These are phyloP conservation scores for Matsumyia berberina DNA, from an alignment of 2,888 invertebrate species.

Conservation along the genomic window DNA sequence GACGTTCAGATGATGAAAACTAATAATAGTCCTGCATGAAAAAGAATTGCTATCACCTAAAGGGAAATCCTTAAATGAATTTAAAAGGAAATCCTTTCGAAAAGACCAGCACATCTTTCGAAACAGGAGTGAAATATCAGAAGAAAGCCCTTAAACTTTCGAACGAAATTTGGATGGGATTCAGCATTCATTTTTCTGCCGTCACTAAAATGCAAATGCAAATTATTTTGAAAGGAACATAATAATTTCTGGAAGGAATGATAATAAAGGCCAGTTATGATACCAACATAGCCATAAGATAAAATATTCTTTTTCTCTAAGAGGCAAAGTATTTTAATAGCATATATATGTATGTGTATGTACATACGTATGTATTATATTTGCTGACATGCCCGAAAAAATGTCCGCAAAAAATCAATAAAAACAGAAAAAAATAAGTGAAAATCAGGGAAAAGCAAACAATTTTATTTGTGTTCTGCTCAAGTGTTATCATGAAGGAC, in stretches of 20 bases:
- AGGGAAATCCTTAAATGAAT: background rate
- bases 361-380: background rate
- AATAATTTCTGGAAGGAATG: conserved; percentile 16
- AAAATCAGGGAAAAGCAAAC: conserved; percentile 18
- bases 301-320: conserved; percentile 14
- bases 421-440: conserved; percentile 33
- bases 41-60: conserved; percentile 4
- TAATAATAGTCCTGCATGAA: background rate
- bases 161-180: conserved; percentile 18
- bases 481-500: conserved; percentile 29
- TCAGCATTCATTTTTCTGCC: conserved; percentile 23
- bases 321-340: conserved; percentile 16
- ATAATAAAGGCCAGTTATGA: background rate
- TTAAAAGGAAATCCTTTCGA: background rate
- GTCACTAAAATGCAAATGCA: conserved; percentile 22
- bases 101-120: conserved; percentile 3
- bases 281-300: conserved; percentile 12
- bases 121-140: conserved; percentile 6
- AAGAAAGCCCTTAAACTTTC: conserved; percentile 1
- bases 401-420: conserved; percentile 28
- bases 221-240: conserved; percentile 15
- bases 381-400: conserved; percentile 28
- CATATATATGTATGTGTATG: background rate
- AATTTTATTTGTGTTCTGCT: conserved; percentile 27
- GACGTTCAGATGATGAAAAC: conserved; percentile 5